Evolutionary conservation across 2,888 invertebrate genomes (phyloP).

Genomic region (Torymus texanus): DNA sequence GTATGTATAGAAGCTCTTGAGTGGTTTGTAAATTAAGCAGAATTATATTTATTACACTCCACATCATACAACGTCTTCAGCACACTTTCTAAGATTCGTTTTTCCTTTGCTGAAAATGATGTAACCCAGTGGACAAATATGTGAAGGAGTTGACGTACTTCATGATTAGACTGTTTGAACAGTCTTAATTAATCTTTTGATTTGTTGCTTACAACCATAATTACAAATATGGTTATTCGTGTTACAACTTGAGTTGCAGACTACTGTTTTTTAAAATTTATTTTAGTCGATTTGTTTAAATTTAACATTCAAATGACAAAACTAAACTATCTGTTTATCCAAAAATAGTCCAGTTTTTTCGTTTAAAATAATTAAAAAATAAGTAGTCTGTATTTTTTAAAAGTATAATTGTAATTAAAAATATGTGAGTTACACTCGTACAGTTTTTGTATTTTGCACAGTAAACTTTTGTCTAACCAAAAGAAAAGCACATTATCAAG

Average conservation of each 20-base stretch:
- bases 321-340: not conserved
- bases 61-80: not conserved
- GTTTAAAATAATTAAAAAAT: conserved; percentile 5
- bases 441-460: too few relatives aligned
- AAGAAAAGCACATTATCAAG: too few relatives aligned
- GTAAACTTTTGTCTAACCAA: too few relatives aligned
- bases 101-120: conserved; percentile 3
- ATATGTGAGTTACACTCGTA: too few relatives aligned
- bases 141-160: conserved; percentile 16
- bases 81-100: conserved; percentile 1
- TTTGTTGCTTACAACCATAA: too few relatives aligned
- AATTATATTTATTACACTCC: conserved; percentile 10
- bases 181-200: too few relatives aligned
- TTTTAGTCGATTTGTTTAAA: too few relatives aligned
- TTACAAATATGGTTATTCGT: too few relatives aligned
- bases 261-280: not conserved
- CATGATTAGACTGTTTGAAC: not conserved
- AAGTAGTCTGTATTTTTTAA: too few relatives aligned
- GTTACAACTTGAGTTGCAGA: not conserved
- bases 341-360: not conserved
- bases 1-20: conserved; percentile 9
- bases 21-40: conserved; percentile 26
- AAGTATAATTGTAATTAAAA: too few relatives aligned
- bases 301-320: not conserved
- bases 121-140: not conserved